A percentile compares a stretch with the other conserved stretches of the same genome.
These are phyloP conservation scores for Papilio glaucus DNA, from an alignment of 1,140 invertebrate species.

Conservation along the genomic window DNA sequence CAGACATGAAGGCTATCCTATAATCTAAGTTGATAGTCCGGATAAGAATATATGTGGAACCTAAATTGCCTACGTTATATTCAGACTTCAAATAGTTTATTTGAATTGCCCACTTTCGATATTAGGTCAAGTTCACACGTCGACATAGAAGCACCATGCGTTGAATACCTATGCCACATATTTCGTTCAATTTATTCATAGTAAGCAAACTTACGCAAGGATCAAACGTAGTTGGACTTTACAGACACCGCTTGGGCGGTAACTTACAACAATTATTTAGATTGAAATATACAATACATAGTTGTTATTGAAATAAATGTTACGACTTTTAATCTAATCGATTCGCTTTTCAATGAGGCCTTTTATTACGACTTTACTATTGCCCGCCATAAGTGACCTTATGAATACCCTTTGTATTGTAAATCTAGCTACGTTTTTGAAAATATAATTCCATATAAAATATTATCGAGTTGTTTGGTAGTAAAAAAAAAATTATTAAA, in stretches of 20 bases:
- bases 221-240: not conserved
- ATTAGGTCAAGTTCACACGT: slow-evolving; percentile 21
- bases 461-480: too few species aligned
- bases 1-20: too few species aligned
- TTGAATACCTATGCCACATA: slow-evolving; percentile 17
- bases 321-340: not conserved
- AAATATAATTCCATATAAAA: too few species aligned
- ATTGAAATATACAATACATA: not conserved
- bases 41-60: not conserved
- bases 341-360: not conserved
- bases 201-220: slow-evolving; percentile 15
- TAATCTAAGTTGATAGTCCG: not conserved
- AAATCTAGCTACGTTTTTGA: too few species aligned
- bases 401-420: too few species aligned
- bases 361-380: too few species aligned
- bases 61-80: not conserved
- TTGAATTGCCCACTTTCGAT: not conserved
- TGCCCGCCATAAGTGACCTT: too few species aligned
- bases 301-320: not conserved
- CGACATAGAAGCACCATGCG: slow-evolving; percentile 2
- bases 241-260: not conserved
- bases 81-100: not conserved
- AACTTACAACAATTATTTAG: not conserved
- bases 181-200: slow-evolving; percentile 15
- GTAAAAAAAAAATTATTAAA: too few species aligned